Evolutionary conservation across 1,140 invertebrate species (phyloP).

Genomic region (Oscheius sp.): DNA sequence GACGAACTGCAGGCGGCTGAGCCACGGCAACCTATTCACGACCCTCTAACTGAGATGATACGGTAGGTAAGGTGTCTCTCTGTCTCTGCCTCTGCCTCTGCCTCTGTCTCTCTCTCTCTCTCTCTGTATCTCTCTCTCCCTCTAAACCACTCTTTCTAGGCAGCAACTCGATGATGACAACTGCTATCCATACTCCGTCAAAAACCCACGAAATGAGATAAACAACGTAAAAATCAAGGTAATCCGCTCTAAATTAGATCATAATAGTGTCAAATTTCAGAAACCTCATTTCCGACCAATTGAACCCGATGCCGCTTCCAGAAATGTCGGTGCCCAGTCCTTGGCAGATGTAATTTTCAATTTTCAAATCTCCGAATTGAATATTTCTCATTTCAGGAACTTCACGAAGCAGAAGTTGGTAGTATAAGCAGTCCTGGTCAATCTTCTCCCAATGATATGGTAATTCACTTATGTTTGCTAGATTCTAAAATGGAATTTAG

Average conservation of each 20-base stretch:
- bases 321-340: conserved; percentile 10
- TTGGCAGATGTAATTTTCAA: conserved; percentile 40
- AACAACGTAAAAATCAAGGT: not conserved
- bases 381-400: conserved; percentile 30
- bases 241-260: not conserved
- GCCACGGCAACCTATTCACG: not conserved
- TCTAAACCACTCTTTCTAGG: not conserved
- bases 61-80: not conserved
- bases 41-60: not conserved
- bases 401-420: conserved; percentile 27
- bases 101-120: not conserved
- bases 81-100: no score
- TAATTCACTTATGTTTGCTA: conserved; percentile 13
- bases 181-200: not conserved
- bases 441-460: conserved; percentile 6
- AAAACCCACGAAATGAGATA: not conserved
- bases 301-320: not conserved
- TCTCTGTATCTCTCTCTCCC: not conserved
- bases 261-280: not conserved
- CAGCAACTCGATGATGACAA: not conserved
- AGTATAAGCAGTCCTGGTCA: no score
- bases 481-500: conserved; percentile 39
- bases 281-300: conserved; percentile 24
- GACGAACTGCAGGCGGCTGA: not conserved
- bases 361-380: not conserved